Conservation (phyloP, 2,113 vertebrate species). For the Tichodroma muraria region DNA sequence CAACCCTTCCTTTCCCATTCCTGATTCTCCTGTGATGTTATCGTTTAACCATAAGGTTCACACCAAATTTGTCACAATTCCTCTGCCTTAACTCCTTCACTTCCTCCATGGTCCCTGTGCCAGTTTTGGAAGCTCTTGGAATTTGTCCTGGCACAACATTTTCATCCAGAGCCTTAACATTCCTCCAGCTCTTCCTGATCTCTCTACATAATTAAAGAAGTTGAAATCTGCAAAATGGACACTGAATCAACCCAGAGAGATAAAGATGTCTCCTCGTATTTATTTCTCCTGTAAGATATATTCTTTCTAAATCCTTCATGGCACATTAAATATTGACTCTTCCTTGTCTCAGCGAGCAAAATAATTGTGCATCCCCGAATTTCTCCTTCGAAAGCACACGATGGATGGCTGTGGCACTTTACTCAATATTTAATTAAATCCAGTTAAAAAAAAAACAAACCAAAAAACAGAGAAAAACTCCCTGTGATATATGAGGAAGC, state of each 20-base stretch:
- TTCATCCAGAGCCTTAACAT: neutral
- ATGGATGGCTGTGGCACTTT: constrained; percentile 6
- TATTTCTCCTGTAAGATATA: constrained; percentile 12
- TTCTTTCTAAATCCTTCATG: constrained; percentile 50
- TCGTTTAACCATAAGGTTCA: neutral
- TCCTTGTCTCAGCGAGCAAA: constrained; percentile 8
- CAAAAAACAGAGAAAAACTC: neutral
- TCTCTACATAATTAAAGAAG: constrained; percentile 25
- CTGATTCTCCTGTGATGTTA: neutral
- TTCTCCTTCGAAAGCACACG: neutral
- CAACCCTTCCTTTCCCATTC: neutral
- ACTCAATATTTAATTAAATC: constrained; percentile 52
- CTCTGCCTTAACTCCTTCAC: neutral
- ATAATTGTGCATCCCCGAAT: neutral
- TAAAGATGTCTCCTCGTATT: constrained; percentile 24
- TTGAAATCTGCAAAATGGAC: neutral
- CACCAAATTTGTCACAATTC: rapidly evolving
- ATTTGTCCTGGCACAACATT: rapidly evolving
- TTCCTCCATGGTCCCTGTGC: rapidly evolving
- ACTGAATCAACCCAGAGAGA: neutral
- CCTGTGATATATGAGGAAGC: neutral
- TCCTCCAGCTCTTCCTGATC: neutral
- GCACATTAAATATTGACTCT: constrained; percentile 57
- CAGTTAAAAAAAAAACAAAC: neutral
- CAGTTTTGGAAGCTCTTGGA: neutral